Evolutionary conservation across 2,888 invertebrate genomes (phyloP), one percentile per base, ranked within the genome.

Genomic region (Sarcophaga subvicina): DNA sequence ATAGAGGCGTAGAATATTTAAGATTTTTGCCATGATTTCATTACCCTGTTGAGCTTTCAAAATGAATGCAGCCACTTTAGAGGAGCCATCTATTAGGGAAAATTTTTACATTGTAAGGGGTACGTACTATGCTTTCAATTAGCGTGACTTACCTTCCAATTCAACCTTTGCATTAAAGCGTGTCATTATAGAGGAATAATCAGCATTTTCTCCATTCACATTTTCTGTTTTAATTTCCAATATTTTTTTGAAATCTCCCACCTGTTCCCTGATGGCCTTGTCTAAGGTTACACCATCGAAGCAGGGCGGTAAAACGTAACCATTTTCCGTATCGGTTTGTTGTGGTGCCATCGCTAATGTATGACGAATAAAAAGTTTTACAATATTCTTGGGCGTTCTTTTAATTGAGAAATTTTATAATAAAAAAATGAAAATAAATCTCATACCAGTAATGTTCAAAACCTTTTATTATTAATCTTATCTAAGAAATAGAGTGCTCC

Each of bases 131-230:
- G 2, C 4, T 8, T 45, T 27, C 6, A 6, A 14, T 73, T n/a
- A 14, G 4, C 25, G 83, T 22, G 25, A 17, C 25, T 82, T 80
- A 93, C 93, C 93, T 2, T 89, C 25, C 27, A 92, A 54, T 84
- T 91, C 89, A 0, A 91, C 90, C 10, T 91, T 90, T 14, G 92
- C 90, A 25, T 88, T 82, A 12, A 93, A 82, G 0, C 93, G 91
- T 45, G 91, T 80, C 86, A 93, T 89, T n/a, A 91, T 77, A 0
- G 92, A 91, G 11, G 91, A 91, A 67, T 89, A 90, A 76, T 92
- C 92, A 70, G 92, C 92, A 3, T 90, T 91, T 0, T 89, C 85
- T 17, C 83, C 89, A 3, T 86, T 79, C 10, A 81, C 85, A 83
- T 79, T 82, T 82, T 85, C 87, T 0, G 89, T 88, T 4, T 80